Conservation (phyloP, 2,797 vertebrate species). For the Hapalemur alaotrensis region DNA sequence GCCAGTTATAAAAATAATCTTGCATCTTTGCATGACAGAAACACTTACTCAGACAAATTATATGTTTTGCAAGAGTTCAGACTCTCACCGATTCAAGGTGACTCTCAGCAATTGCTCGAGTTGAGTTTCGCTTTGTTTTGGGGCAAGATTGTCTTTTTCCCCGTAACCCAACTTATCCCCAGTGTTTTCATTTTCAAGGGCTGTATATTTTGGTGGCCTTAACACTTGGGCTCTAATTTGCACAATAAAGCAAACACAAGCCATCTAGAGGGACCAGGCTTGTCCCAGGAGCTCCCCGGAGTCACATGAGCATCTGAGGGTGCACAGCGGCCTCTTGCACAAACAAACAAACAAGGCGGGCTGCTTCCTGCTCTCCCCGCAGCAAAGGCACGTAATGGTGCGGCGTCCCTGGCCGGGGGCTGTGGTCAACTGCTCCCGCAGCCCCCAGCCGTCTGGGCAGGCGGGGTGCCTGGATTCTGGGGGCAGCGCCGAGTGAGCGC, state of each 20-base stretch:
- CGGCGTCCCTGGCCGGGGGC: neutral
- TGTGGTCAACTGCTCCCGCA: too few relatives aligned
- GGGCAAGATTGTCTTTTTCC: neutral
- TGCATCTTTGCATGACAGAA: constrained; percentile 69
- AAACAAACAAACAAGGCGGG: constrained; percentile 9
- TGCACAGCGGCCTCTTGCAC: neutral
- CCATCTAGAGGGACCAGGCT: neutral
- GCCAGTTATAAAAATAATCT: constrained; percentile 67
- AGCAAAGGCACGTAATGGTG: neutral
- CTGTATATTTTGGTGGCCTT: constrained; percentile 39
- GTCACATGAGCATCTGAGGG: rapidly evolving
- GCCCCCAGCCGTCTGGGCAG: rapidly evolving
- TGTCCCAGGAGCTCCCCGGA: neutral
- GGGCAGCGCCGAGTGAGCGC: neutral
- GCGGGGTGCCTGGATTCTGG: neutral
- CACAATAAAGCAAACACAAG: neutral
- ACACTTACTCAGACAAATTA: constrained; percentile 62
- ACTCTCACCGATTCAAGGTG: constrained; percentile 22
- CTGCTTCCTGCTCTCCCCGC: neutral
- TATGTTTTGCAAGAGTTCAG: constrained; percentile 56
- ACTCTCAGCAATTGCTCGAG: neutral
- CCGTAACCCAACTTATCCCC: neutral
- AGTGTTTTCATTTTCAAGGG: constrained; percentile 62
- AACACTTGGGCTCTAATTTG: neutral
- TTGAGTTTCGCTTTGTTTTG: constrained; percentile 43